phyloP scores from a whole-genome alignment of 2,113 vertebrate genomes.

The Lepus americanus region DNA sequence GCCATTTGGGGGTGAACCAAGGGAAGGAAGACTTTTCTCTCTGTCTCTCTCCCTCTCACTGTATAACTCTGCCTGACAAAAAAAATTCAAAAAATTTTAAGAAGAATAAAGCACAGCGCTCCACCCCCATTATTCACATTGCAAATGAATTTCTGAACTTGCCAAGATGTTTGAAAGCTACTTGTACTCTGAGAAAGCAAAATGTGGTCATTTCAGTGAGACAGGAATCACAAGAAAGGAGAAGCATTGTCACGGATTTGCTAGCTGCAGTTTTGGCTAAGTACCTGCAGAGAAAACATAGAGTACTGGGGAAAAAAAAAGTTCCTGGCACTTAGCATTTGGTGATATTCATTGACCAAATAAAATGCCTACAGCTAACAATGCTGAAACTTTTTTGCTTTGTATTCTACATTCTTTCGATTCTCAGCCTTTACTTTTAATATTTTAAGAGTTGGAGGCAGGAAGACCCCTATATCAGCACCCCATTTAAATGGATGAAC shows the following conservation, averaged over 20 bases:
- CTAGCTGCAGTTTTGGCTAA: background rate
- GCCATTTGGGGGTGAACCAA: too few relatives aligned
- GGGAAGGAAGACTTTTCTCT: too few relatives aligned
- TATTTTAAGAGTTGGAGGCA: conserved; percentile 31
- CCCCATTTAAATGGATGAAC: conserved; percentile 9
- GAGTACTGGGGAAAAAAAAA: background rate
- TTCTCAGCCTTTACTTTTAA: background rate
- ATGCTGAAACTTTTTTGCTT: background rate
- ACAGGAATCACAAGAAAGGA: background rate
- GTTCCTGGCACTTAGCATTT: conserved; percentile 12
- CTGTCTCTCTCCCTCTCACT: too few relatives aligned
- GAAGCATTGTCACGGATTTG: background rate
- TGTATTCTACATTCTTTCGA: background rate
- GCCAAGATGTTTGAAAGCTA: background rate
- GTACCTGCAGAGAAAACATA: background rate
- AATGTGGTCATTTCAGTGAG: background rate
- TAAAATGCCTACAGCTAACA: background rate
- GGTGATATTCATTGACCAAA: background rate
- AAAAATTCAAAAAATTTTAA: background rate
- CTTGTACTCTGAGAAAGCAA: background rate
- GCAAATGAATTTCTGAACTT: background rate
- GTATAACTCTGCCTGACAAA: too few relatives aligned
- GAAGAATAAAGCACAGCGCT: background rate
- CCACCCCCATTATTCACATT: background rate
- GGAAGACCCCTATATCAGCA: background rate